Evolutionary conservation across 1,140 invertebrate genomes (phyloP).

Genomic region (Drosophila grimshawi): DNA sequence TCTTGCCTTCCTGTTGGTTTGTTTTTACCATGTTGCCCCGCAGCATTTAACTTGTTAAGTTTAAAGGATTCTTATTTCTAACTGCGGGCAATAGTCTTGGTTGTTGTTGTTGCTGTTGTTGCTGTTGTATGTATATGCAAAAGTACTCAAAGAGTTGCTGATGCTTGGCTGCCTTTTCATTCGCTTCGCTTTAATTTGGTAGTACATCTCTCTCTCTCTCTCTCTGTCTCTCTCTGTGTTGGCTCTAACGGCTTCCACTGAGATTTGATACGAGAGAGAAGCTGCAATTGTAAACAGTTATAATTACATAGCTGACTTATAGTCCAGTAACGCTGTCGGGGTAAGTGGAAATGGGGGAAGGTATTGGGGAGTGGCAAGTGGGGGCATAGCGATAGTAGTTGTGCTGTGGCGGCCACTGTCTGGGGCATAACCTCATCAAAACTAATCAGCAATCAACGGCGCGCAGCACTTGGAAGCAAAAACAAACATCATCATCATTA

Average conservation of each 20-base stretch:
- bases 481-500: constrained; percentile 36
- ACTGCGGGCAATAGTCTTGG: constrained; percentile 2
- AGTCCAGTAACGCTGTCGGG: neutral
- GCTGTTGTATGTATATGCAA: constrained; percentile 1
- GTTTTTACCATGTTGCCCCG: neutral
- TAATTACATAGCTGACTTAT: constrained; percentile 38
- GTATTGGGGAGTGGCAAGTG: neutral
- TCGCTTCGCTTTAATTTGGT: constrained; percentile 35
- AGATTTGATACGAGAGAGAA: constrained; percentile 31
- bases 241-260: constrained; percentile 30
- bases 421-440: constrained; percentile 57
- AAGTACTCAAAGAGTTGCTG: constrained; percentile 3
- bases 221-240: constrained; percentile 1
- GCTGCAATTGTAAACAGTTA: constrained; percentile 55
- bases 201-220: no score
- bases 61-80: constrained; percentile 37
- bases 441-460: constrained; percentile 58
- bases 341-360: neutral
- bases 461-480: constrained; percentile 10
- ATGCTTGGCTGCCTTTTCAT: neutral
- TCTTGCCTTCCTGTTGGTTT: neutral
- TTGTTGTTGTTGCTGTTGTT: constrained; percentile 6
- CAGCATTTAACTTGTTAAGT: constrained; percentile 39
- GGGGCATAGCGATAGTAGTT: constrained; percentile 7
- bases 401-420: neutral